Evolutionary conservation across 2,888 invertebrate species (phyloP).

Genomic region (Anaspis maculata): DNA sequence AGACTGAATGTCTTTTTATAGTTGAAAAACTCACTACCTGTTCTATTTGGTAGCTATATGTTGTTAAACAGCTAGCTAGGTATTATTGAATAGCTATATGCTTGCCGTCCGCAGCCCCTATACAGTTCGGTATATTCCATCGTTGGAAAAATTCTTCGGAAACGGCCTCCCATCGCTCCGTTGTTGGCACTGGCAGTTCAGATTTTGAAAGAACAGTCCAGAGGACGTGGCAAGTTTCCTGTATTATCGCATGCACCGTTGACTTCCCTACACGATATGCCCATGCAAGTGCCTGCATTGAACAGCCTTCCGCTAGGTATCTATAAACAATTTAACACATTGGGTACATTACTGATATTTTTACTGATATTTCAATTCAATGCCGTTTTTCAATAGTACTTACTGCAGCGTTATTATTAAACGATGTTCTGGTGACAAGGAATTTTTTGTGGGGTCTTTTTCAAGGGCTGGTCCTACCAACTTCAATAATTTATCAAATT

Average conservation of each 20-base stretch:
- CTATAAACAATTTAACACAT: not conserved
- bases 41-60: no score
- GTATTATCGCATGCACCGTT: slow-evolving; percentile 5
- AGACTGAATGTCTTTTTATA: slow-evolving; percentile 12
- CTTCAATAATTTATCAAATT: not conserved
- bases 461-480: not conserved
- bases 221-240: slow-evolving; percentile 6
- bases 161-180: not conserved
- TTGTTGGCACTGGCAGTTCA: not conserved
- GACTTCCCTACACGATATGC: slow-evolving; percentile 6
- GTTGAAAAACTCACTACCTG: slow-evolving; percentile 1
- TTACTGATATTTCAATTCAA: no score
- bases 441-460: not conserved
- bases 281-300: slow-evolving; percentile 1
- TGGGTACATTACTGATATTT: not conserved
- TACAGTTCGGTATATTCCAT: slow-evolving; percentile 1
- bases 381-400: not conserved
- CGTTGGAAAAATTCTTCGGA: not conserved
- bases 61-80: no score
- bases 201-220: not conserved
- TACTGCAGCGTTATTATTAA: slow-evolving; percentile 1
- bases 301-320: not conserved
- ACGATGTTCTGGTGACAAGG: not conserved
- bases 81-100: not conserved
- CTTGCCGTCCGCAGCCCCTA: slow-evolving; percentile 4